Evolutionary conservation across 2,888 invertebrate species (phyloP).

Genomic region (Chaitophorus viminalis): DNA sequence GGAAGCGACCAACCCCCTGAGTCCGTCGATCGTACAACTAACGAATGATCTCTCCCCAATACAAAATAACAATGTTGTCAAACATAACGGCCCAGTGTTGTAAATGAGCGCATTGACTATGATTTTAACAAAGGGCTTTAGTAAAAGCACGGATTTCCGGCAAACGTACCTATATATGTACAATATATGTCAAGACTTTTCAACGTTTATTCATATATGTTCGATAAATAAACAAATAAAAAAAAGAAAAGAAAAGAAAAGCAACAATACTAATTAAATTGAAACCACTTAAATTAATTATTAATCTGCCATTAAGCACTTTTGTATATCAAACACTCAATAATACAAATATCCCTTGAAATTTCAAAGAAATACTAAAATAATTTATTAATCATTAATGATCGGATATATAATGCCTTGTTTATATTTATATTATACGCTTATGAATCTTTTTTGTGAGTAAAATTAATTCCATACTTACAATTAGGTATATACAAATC

Average conservation of each 20-base stretch:
- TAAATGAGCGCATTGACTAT: not conserved
- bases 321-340: not conserved
- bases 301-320: not conserved
- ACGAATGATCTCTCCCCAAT: conserved; percentile 38
- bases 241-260: not conserved
- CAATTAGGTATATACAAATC: too few relatives aligned
- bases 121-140: not conserved
- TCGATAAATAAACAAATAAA: not conserved
- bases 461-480: too few relatives aligned
- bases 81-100: conserved; percentile 16
- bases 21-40: conserved; percentile 36
- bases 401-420: too few relatives aligned
- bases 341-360: not conserved
- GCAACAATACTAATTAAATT: not conserved
- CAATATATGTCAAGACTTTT: too few relatives aligned
- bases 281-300: not conserved
- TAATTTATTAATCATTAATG: too few relatives aligned
- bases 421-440: too few relatives aligned
- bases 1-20: conserved; percentile 21
- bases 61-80: conserved; percentile 38
- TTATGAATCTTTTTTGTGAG: too few relatives aligned
- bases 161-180: not conserved
- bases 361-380: not conserved
- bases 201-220: not conserved
- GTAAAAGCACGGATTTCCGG: not conserved